These are phyloP conservation scores for Ceyx cyanopectus DNA, from an alignment of 2,113 vertebrate genomes.

Conservation along the genomic window DNA sequence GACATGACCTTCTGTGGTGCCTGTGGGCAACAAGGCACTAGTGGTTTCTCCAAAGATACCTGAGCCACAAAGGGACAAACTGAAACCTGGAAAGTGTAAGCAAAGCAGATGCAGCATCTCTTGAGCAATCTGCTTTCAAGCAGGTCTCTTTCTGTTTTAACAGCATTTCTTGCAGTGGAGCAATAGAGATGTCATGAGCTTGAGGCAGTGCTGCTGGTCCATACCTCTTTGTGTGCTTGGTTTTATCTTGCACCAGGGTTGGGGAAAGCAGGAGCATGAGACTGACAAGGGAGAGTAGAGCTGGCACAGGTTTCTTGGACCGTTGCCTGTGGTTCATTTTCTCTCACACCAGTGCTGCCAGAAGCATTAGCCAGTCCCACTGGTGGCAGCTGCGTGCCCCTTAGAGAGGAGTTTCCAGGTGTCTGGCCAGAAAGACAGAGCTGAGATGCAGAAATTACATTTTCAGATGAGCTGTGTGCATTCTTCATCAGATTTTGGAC, in stretches of 20 bases:
- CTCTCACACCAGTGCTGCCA: background rate
- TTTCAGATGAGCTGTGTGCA: background rate
- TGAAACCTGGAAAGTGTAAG: fast-evolving
- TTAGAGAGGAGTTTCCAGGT: background rate
- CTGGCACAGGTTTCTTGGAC: background rate
- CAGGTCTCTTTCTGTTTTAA: background rate
- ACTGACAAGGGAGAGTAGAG: background rate
- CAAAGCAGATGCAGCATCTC: background rate
- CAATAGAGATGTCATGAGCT: background rate
- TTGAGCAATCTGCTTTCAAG: background rate
- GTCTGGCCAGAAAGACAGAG: background rate
- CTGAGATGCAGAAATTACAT: background rate
- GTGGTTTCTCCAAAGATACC: background rate
- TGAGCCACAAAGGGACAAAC: background rate
- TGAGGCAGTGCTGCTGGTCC: background rate
- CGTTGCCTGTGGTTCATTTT: background rate
- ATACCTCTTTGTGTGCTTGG: fast-evolving
- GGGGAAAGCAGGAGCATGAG: background rate
- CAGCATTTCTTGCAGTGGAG: background rate
- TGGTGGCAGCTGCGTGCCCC: background rate
- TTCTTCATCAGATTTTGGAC: background rate
- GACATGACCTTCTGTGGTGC: fast-evolving
- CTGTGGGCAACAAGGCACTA: background rate
- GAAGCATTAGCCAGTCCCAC: background rate
- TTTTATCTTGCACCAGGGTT: background rate